A percentile compares a stretch with the other conserved stretches of the same genome.
Conservation (phyloP, 2,888 invertebrate genomes). For the Eudasyphora cyanicolor region DNA sequence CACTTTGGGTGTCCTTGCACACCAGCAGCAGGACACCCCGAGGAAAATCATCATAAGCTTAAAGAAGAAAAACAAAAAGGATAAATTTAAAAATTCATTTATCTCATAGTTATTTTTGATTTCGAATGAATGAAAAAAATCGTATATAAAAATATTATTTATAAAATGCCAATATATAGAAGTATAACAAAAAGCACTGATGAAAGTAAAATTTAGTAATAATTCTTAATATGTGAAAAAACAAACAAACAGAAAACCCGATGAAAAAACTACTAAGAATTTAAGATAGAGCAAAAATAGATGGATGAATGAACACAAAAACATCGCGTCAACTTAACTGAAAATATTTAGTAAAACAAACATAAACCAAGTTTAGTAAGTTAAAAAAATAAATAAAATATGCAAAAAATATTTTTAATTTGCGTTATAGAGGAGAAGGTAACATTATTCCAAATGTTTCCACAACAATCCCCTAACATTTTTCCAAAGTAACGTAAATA, state of each 20-base stretch:
- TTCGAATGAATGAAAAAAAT: constrained; percentile 13
- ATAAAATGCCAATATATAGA: constrained; percentile 63
- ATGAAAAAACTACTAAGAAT: constrained; percentile 31
- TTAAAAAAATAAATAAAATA: constrained; percentile 26
- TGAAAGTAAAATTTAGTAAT: constrained; percentile 61
- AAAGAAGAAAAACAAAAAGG: constrained; percentile 14
- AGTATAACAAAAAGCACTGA: constrained; percentile 56
- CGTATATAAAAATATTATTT: constrained; percentile 30
- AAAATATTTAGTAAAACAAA: constrained; percentile 34
- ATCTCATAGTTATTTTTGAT: constrained; percentile 34
- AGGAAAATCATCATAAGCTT: constrained; percentile 45
- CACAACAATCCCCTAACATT: too few species aligned
- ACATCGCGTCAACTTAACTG: constrained; percentile 21
- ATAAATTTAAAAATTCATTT: constrained; percentile 18
- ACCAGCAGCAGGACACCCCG: constrained; percentile 36
- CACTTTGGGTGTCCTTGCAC: not conserved
- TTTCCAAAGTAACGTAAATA: too few species aligned
- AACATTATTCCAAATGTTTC: too few species aligned
- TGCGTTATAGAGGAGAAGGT: too few species aligned
- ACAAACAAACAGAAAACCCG: constrained; percentile 4
- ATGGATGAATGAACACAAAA: constrained; percentile 12
- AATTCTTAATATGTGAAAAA: too few species aligned
- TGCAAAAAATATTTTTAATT: too few species aligned
- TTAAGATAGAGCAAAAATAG: constrained; percentile 35
- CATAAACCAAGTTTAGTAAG: constrained; percentile 10